Evolutionary conservation across 2,888 invertebrate species (phyloP).

Genomic region (Pomacea canaliculata): DNA sequence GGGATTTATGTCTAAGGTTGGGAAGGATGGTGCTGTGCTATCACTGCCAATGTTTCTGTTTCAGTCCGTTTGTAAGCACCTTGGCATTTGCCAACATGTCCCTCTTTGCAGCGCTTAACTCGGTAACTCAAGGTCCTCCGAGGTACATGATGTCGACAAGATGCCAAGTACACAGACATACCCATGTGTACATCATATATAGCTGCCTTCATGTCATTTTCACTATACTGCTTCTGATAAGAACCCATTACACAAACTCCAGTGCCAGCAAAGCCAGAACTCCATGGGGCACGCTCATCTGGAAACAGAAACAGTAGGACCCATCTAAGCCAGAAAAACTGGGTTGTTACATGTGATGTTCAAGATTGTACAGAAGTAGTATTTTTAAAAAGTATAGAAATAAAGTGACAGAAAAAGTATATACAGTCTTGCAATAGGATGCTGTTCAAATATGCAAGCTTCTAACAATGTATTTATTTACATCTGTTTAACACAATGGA

Average conservation of each 20-base stretch:
- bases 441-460: too few relatives aligned
- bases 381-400: too few relatives aligned
- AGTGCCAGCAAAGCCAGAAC: background rate
- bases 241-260: too few relatives aligned
- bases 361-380: too few relatives aligned
- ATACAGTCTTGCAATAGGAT: too few relatives aligned
- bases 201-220: slow-evolving; percentile 16
- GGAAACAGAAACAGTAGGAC: slow-evolving; percentile 20
- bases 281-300: slow-evolving; percentile 3
- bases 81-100: slow-evolving; percentile 17
- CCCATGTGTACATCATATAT: slow-evolving; percentile 22
- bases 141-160: slow-evolving; percentile 8
- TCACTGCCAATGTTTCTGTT: background rate
- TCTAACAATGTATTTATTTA: too few relatives aligned
- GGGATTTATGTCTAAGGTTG: background rate
- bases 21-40: background rate
- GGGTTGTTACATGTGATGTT: too few relatives aligned
- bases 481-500: too few relatives aligned
- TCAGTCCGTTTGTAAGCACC: slow-evolving; percentile 13
- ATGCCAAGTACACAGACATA: slow-evolving; percentile 6
- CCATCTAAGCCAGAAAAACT: background rate
- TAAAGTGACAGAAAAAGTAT: too few relatives aligned
- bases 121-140: slow-evolving; percentile 12
- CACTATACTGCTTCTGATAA: slow-evolving; percentile 1
- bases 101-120: slow-evolving; percentile 5